Evolutionary conservation across 2,888 invertebrate species (phyloP).

Genomic region (Campoplex nolae): DNA sequence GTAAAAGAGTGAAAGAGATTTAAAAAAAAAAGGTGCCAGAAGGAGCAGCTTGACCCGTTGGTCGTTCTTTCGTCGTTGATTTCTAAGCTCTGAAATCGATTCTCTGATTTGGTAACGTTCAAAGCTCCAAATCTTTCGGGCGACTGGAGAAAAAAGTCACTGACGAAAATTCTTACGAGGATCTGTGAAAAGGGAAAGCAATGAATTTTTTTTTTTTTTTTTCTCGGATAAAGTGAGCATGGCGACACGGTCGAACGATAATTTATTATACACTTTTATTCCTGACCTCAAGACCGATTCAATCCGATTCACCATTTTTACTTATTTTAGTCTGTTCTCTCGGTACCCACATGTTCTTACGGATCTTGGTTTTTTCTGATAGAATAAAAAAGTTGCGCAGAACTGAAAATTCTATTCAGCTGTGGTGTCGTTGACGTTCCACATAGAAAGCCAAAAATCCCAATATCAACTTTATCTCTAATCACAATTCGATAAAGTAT

Average conservation of each 20-base stretch:
- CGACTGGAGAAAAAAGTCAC: constrained; percentile 25
- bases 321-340: constrained; percentile 8
- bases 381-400: constrained; percentile 37
- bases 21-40: constrained; percentile 37
- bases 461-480: background rate
- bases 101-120: constrained; percentile 14
- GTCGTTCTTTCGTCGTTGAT: constrained; percentile 38
- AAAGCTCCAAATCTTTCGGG: constrained; percentile 28
- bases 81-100: constrained; percentile 52
- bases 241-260: constrained; percentile 51
- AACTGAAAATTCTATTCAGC: constrained; percentile 46
- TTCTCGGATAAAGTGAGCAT: constrained; percentile 46
- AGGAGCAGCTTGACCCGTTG: constrained; percentile 39
- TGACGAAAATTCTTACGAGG: constrained; percentile 20
- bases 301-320: constrained; percentile 29
- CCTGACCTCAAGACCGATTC: constrained; percentile 28
- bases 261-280: constrained; percentile 63
- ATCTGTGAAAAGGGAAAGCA: constrained; percentile 39
- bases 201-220: constrained; percentile 41
- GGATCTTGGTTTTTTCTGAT: constrained; percentile 7
- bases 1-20: constrained; percentile 29
- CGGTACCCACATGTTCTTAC: constrained; percentile 6
- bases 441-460: background rate
- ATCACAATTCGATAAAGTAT: background rate
- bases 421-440: constrained; percentile 24